Conservation (phyloP, 2,888 invertebrate species). For the Dusona sp. region DNA sequence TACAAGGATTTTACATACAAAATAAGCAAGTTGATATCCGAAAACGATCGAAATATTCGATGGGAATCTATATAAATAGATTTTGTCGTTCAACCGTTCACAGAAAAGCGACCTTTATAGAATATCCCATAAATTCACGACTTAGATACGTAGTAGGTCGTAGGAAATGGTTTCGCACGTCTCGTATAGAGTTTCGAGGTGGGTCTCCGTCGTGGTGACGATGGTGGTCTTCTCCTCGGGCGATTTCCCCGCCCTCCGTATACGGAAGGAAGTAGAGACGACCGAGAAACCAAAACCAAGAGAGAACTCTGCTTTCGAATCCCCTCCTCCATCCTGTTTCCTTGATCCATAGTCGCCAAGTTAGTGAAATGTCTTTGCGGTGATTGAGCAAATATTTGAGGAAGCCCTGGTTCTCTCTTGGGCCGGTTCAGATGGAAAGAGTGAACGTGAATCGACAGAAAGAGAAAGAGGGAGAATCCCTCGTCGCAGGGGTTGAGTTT, state of each 20-base stretch:
- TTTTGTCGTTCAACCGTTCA: constrained; percentile 58
- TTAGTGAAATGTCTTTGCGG: constrained; percentile 83
- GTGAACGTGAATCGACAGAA: constrained; percentile 47
- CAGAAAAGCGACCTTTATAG: constrained; percentile 34
- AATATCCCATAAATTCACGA: constrained; percentile 71
- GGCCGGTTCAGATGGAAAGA: constrained; percentile 57
- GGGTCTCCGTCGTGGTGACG: constrained; percentile 58
- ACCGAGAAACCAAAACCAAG: constrained; percentile 54
- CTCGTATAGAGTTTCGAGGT: constrained; percentile 46
- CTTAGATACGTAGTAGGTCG: constrained; percentile 67
- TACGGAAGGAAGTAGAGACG: constrained; percentile 52
- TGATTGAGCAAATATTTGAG: constrained; percentile 83
- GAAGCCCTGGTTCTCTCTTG: constrained; percentile 65
- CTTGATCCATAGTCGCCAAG: constrained; percentile 79
- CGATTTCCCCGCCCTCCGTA: constrained; percentile 58
- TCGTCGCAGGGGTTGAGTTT: constrained; percentile 59
- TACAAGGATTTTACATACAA: neutral
- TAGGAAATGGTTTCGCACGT: constrained; percentile 63
- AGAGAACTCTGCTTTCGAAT: constrained; percentile 45
- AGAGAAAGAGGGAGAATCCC: constrained; percentile 39
- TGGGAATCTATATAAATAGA: constrained; percentile 58
- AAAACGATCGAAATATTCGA: constrained; percentile 36
- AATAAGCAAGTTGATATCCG: neutral
- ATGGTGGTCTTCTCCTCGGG: constrained; percentile 61
- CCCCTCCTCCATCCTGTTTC: constrained; percentile 15